Conservation (phyloP, 2,888 invertebrate genomes). For the Thumatha senex region DNA sequence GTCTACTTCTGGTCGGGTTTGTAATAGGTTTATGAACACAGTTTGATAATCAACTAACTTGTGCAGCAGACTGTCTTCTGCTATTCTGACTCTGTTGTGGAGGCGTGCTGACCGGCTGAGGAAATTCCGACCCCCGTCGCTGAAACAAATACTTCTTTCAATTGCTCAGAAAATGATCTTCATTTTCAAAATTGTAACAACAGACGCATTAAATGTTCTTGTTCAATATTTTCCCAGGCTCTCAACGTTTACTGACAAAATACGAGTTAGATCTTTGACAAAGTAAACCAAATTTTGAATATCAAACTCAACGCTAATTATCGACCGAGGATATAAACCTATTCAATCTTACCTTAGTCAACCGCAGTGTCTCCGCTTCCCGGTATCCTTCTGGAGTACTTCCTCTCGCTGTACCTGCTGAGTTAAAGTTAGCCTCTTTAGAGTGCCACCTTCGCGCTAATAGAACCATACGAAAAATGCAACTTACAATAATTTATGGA, state of each 20-base stretch:
- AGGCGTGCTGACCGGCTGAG: slow-evolving; percentile 74
- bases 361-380: slow-evolving; percentile 72
- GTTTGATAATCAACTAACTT: slow-evolving; percentile 45
- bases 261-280: too few species aligned
- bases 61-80: slow-evolving; percentile 72
- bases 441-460: neutral
- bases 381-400: slow-evolving; percentile 76
- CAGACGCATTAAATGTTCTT: too few species aligned
- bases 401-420: slow-evolving; percentile 61
- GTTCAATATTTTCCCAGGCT: too few species aligned
- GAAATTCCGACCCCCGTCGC: slow-evolving; percentile 78
- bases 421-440: neutral
- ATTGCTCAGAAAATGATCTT: too few species aligned
- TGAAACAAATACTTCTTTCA: slow-evolving; percentile 27
- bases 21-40: neutral
- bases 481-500: slow-evolving; percentile 70
- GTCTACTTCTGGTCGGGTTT: too few species aligned
- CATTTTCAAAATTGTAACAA: too few species aligned
- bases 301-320: too few species aligned
- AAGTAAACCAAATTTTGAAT: too few species aligned
- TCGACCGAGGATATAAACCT: too few species aligned
- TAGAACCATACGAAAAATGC: neutral
- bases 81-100: slow-evolving; percentile 63
- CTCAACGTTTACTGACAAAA: too few species aligned
- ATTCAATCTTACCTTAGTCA: slow-evolving; percentile 63